Conservation (phyloP, 2,113 vertebrate genomes). For the Sander lucioperca region DNA sequence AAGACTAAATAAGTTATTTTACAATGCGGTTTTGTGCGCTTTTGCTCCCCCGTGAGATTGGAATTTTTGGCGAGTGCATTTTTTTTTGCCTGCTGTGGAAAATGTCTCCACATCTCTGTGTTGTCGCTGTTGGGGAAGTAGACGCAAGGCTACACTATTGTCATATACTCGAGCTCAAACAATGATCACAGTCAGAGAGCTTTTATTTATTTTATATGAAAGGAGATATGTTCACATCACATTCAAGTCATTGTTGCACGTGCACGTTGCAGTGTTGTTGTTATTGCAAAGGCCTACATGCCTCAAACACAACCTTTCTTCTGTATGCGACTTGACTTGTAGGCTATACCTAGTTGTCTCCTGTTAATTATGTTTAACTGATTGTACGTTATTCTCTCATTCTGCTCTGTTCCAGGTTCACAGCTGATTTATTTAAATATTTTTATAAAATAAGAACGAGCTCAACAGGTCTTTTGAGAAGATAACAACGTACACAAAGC, state of each 20-base stretch:
- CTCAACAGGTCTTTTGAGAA: conserved; percentile 26
- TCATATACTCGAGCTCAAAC: not conserved
- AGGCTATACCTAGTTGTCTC: not conserved
- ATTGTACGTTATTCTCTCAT: conserved; percentile 9
- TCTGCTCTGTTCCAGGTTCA: conserved; percentile 58
- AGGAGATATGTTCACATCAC: not conserved
- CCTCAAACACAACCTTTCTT: not conserved
- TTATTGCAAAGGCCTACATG: not conserved
- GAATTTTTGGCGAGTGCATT: conserved; percentile 73
- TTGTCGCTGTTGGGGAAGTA: conserved; percentile 68
- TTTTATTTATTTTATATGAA: not conserved
- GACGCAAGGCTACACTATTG: not conserved
- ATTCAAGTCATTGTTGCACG: not conserved
- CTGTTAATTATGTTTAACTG: not conserved
- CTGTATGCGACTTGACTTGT: not conserved
- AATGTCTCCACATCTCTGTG: conserved; percentile 61
- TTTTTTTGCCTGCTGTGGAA: conserved; percentile 62
- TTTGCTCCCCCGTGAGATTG: conserved; percentile 76
- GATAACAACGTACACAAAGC: conserved; percentile 26
- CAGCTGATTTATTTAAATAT: conserved; percentile 29
- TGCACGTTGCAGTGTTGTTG: not conserved
- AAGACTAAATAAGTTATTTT: conserved; percentile 34
- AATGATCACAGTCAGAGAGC: too few species aligned
- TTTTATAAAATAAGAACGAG: conserved; percentile 17
- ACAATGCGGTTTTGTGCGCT: conserved; percentile 46